Percentiles rank a stretch among this genome's conserved stretches.
These are phyloP conservation scores for Turnix velox DNA, from an alignment of 2,113 vertebrate genomes.

Conservation along the genomic window DNA sequence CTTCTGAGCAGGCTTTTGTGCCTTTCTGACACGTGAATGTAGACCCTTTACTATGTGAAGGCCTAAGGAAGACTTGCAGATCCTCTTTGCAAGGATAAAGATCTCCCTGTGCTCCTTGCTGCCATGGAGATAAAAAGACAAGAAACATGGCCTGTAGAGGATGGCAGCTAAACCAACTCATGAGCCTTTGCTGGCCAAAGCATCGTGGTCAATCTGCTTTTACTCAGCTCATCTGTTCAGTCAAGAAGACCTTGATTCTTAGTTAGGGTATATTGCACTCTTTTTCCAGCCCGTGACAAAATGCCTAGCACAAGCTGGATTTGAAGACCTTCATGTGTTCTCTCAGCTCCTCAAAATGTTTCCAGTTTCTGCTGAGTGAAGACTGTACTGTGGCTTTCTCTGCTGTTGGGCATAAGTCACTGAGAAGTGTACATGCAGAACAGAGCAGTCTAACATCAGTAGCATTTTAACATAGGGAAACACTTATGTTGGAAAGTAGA, in stretches of 20 bases:
- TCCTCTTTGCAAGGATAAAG: not conserved
- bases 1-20: not conserved
- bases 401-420: not conserved
- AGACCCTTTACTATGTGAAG: not conserved
- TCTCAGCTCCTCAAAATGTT: not conserved
- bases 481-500: not conserved
- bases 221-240: not conserved
- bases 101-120: not conserved
- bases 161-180: not conserved
- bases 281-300: not conserved
- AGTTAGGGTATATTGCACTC: not conserved
- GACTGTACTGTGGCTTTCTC: not conserved
- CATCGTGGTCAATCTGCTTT: fast-evolving
- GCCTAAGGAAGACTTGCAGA: not conserved
- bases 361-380: not conserved
- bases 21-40: not conserved
- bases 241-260: not conserved
- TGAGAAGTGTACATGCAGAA: not conserved
- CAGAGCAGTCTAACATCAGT: not conserved
- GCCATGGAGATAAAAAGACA: not conserved
- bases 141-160: not conserved
- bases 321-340: not conserved
- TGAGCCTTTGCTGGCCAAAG: not conserved
- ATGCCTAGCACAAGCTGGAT: not conserved
- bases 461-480: not conserved